These are phyloP conservation scores for Strigamia crassipes DNA, from an alignment of 2,888 invertebrate genomes.

Conservation along the genomic window DNA sequence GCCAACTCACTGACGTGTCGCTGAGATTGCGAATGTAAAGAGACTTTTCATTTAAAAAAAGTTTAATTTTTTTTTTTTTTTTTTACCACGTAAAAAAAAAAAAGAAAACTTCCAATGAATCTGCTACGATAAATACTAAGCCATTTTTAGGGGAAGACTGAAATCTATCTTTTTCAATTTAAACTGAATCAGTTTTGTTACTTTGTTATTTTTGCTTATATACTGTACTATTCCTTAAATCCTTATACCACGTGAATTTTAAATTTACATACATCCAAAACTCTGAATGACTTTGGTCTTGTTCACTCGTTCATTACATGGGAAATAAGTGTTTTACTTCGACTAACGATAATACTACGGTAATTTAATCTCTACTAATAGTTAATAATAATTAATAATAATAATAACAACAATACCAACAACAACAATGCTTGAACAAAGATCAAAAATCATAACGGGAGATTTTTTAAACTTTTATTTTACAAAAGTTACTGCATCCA, in stretches of 20 bases:
- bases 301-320: slow-evolving; percentile 12
- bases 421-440: not conserved
- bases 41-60: not conserved
- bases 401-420: not conserved
- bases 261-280: not conserved
- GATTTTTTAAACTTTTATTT: not conserved
- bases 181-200: slow-evolving; percentile 23
- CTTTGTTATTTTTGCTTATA: slow-evolving; percentile 7
- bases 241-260: slow-evolving; percentile 11
- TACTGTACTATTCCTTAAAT: not conserved
- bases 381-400: not conserved
- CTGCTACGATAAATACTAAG: slow-evolving; percentile 42
- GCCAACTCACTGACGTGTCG: not conserved
- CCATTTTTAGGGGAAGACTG: slow-evolving; percentile 32
- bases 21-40: not conserved
- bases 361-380: no score
- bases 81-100: not conserved
- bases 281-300: slow-evolving; percentile 40
- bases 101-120: slow-evolving; percentile 22
- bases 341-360: no score
- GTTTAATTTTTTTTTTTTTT: no score
- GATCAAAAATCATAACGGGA: slow-evolving; percentile 12
- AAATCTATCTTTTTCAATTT: not conserved
- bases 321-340: not conserved
- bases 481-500: slow-evolving; percentile 7